These are phyloP conservation scores for Elaeidobius kamerunicus DNA, from an alignment of 2,888 invertebrate species.

Conservation along the genomic window DNA sequence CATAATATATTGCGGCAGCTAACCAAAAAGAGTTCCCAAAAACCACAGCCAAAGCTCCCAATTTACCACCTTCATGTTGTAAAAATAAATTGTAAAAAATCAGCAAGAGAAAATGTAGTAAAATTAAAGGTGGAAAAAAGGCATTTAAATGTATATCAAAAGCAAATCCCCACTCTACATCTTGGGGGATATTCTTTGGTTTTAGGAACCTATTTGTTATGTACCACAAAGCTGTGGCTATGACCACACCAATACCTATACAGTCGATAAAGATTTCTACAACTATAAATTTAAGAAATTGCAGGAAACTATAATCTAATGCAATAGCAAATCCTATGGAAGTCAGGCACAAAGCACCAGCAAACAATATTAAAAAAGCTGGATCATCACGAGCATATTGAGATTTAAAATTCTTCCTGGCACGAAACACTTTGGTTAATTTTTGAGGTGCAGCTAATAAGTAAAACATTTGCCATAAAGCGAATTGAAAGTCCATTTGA, in stretches of 20 bases:
- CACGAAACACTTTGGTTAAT: conserved; percentile 95
- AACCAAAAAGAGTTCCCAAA: conserved; percentile 92
- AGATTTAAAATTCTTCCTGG: conserved; percentile 98
- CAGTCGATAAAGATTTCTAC: conserved; percentile 95
- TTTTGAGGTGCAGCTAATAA: conserved; percentile 94
- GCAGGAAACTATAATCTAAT: conserved; percentile 63
- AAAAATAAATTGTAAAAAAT: conserved; percentile 78
- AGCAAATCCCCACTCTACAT: conserved; percentile 97
- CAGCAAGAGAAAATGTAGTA: conserved; percentile 90
- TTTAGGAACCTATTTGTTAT: conserved; percentile 76
- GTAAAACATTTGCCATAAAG: conserved; percentile 98
- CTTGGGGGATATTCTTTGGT: conserved; percentile 63
- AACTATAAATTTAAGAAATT: conserved; percentile 78
- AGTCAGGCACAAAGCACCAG: conserved; percentile 80
- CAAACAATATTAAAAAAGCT: conserved; percentile 90
- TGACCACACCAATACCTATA: conserved; percentile 52
- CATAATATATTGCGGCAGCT: conserved; percentile 81
- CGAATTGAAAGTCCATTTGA: conserved; percentile 99
- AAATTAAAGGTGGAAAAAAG: conserved; percentile 92
- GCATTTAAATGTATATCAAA: conserved; percentile 99
- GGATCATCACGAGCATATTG: conserved; percentile 99
- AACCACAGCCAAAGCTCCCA: conserved; percentile 33
- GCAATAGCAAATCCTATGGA: conserved; percentile 86
- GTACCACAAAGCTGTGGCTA: conserved; percentile 37
- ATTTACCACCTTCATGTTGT: conserved; percentile 27